These are phyloP conservation scores for Stigmatopora argus DNA, from an alignment of 2,113 vertebrate species.

Conservation along the genomic window DNA sequence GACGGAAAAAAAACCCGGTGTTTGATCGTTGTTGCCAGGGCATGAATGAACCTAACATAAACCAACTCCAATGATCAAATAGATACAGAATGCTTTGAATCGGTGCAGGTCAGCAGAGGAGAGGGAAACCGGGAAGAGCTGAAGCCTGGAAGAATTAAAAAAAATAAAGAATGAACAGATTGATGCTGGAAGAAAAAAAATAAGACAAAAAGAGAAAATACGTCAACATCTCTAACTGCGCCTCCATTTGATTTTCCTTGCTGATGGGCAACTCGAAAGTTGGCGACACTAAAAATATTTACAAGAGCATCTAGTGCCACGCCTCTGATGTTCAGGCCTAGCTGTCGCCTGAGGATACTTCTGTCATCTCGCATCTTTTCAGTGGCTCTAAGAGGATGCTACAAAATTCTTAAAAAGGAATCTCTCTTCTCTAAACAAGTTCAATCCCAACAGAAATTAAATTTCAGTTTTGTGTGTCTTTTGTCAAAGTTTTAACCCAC, in stretches of 20 bases:
- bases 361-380: slow-evolving; percentile 26
- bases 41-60: slow-evolving; percentile 7
- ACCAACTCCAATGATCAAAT: slow-evolving; percentile 12
- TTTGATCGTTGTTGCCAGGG: slow-evolving; percentile 1
- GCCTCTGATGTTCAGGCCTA: slow-evolving; percentile 25
- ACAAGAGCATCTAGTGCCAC: slow-evolving; percentile 20
- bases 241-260: neutral
- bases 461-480: neutral
- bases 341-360: slow-evolving; percentile 5
- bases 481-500: neutral
- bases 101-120: slow-evolving; percentile 36
- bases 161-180: slow-evolving; percentile 6
- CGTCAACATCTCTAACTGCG: slow-evolving; percentile 9
- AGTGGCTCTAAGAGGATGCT: slow-evolving; percentile 10
- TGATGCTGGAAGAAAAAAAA: slow-evolving; percentile 4
- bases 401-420: slow-evolving; percentile 2
- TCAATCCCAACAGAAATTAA: neutral
- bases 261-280: slow-evolving; percentile 21
- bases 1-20: neutral
- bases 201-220: neutral
- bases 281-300: slow-evolving; percentile 24
- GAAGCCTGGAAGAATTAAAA: neutral
- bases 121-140: slow-evolving; percentile 12
- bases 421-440: neutral
- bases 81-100: slow-evolving; percentile 36